Base-by-base conservation (phyloP, 2,797 vertebrate genomes). In the Enteromius fasciolatus region DNA sequence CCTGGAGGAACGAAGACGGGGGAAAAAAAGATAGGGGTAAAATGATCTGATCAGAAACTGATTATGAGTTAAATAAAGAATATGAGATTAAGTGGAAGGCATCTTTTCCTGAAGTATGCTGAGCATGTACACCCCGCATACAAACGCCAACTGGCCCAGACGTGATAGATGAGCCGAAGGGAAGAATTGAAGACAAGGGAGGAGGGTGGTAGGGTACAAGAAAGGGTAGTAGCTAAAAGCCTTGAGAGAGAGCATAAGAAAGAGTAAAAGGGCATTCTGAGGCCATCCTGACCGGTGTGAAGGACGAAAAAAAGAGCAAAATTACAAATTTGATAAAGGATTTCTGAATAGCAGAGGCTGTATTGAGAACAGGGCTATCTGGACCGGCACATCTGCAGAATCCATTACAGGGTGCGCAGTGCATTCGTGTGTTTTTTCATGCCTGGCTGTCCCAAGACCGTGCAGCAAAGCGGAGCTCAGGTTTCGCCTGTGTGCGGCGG, bases 401-500 rank as follows among this genome's bases (percentile, higher is more conserved):
- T 92, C 93, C 96, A 98, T 99, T 96, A 97, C 92, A 89, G 87
- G n/a, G 46, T 88, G 91, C 86, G 89, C 82, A 48, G 90, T 77
- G 84, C 89, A 92, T 91, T 89, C 48, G 88, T 87, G 85, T 94
- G 92, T 95, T 94, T 94, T 92, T 90, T 92, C 94, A 63, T 94
- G 95, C 96, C 95, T 94, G 96, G 94, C 95, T 94, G 92, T 87
- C 90, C 90, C 85, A 87, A 95, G 93, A 78, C 95, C 90, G 93
- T 94, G 94, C 96, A 94, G 97, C 97, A 97, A 98, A 98, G 96
- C 96, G 93, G 91, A 95, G 96, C 93, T 99, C 95, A 87, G 93
- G 96, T 99, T 99, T 98, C 97, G 93, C 93, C 94, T 93, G 95
- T 92, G 92, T 97, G 95, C 96, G 93, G 96, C 97, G 95, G 97